Evolutionary conservation across 2,113 vertebrate genomes (phyloP).

Genomic region (Ciconia boyciana): DNA sequence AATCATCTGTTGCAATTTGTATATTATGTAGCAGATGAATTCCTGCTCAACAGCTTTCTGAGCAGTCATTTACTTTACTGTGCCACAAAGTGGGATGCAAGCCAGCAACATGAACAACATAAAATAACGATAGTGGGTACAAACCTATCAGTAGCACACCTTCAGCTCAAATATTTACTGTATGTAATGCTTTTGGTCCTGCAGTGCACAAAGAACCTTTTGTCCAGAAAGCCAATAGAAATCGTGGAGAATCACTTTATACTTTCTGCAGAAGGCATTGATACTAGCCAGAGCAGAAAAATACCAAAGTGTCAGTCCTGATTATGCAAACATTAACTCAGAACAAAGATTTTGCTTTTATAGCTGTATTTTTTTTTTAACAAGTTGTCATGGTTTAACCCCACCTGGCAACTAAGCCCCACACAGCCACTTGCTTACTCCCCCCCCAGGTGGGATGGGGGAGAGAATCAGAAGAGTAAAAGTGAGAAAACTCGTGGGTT

Average conservation of each 20-base stretch:
- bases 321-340: conserved; percentile 9
- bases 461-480: too few species aligned
- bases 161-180: conserved; percentile 57
- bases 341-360: not conserved
- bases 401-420: too few species aligned
- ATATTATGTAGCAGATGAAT: not conserved
- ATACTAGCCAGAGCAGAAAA: conserved; percentile 12
- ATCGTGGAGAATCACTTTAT: not conserved
- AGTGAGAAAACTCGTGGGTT: too few species aligned
- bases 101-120: not conserved
- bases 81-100: not conserved
- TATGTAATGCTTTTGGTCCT: conserved; percentile 9
- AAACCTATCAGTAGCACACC: conserved; percentile 46
- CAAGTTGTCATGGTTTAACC: not conserved
- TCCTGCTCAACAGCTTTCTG: not conserved
- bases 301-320: not conserved
- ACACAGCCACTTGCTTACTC: too few species aligned
- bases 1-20: not conserved
- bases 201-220: conserved; percentile 26
- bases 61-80: not conserved
- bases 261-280: not conserved
- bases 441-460: too few species aligned
- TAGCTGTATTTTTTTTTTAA: not conserved
- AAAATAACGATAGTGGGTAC: not conserved
- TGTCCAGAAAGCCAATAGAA: conserved; percentile 3